Evolutionary conservation across 64 coral and sea anemone genomes (phyloP), one percentile per base, ranked within the genome.

Genomic region (Actinia tenebrosa): DNA sequence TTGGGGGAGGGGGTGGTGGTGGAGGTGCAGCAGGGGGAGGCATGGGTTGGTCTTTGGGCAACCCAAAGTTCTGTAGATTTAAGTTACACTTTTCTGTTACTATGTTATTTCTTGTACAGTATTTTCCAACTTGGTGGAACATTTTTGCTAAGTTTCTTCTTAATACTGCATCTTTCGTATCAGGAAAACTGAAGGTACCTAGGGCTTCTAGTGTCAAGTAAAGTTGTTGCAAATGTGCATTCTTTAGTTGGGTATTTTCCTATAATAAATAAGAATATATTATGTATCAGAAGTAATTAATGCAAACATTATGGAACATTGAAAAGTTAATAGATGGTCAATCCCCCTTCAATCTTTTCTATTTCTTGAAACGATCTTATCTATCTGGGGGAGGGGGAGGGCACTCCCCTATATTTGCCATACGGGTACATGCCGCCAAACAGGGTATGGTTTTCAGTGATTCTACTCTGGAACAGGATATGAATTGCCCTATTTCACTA

Each of bases 111-210:
- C 94, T 83, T 14, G 61, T 60, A 69, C 91, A 96, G 56, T 96
- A 96, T 71, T 90, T 96, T 16, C 91, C 94, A 60, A 96, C 86
- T 87, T 96, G 94, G 5, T 90, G 84, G 69, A 92, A 90, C 59
- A 96, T 93, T 86, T 96, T 96, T 60, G 79, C 71, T 16, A 96
- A 45, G 71, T 96, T 96, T 85, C 86, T 92, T 84, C 84, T 90
- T 2, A 96, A 61, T 37, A 96, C 64, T 23, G 56, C 72, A 20
- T 96, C 94, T 58, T 88, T 92, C 50, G 91, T 91, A 50, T 90
- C 86, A 18, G 59, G 68, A 68, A 93, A 96, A 45, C 82, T 90
- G 80, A 96, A 96, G 22, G 88, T 84, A 0, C 94, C 88, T 8
- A 96, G 85, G 0, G 80, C 54, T 80, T 93, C 42, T 4, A 96